Conservation (phyloP, 2,888 invertebrate genomes). For the Nomada goodeniana region DNA sequence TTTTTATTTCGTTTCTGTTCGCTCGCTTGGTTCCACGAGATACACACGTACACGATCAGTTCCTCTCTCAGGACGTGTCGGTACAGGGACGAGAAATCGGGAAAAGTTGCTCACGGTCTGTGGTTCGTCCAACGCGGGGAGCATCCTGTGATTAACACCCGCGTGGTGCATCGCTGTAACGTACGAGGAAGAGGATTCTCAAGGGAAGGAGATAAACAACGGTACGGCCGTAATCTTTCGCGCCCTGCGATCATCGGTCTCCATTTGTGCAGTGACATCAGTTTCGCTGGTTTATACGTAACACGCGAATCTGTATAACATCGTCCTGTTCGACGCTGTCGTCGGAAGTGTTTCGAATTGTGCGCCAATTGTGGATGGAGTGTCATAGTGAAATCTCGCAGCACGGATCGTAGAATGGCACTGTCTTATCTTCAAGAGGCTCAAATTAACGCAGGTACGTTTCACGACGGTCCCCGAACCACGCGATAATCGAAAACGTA, state of each 20-base stretch:
- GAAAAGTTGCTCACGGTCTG: neutral
- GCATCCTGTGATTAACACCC: neutral
- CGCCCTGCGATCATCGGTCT: conserved; percentile 3
- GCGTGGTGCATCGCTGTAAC: neutral
- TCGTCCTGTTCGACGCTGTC: conserved; percentile 61
- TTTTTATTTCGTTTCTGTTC: conserved; percentile 32
- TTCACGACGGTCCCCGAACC: too few species aligned
- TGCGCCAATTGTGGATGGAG: conserved; percentile 77
- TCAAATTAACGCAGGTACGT: conserved; percentile 80
- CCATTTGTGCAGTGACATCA: conserved; percentile 45
- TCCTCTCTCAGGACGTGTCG: conserved; percentile 1
- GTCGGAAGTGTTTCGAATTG: conserved; percentile 60
- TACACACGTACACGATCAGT: conserved; percentile 8
- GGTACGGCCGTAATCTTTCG: too few species aligned
- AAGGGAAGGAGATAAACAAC: too few species aligned
- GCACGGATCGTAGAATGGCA: conserved; percentile 81
- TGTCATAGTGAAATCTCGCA: conserved; percentile 77
- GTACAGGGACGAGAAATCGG: neutral
- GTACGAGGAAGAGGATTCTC: too few species aligned
- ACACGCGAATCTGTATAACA: neutral
- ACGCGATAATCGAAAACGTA: too few species aligned
- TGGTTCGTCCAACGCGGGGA: neutral
- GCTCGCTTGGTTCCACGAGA: neutral
- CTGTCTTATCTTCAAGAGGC: conserved; percentile 80
- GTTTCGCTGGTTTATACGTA: conserved; percentile 13